These are phyloP conservation scores for Clivina fossor DNA, from an alignment of 2,888 invertebrate species.

Conservation along the genomic window DNA sequence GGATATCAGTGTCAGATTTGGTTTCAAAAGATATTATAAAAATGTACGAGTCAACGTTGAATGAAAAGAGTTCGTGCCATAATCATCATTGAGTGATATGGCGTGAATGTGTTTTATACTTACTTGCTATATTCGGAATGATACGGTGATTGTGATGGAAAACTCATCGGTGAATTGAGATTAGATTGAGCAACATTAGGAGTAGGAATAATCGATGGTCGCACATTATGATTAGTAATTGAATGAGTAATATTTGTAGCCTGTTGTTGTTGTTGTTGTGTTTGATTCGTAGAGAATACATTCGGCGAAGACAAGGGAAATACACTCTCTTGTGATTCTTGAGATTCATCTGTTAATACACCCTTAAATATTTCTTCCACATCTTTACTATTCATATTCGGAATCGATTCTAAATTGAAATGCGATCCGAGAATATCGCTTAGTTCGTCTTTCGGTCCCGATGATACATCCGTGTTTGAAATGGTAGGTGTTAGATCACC, in stretches of 20 bases:
- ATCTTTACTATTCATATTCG: slow-evolving; percentile 87
- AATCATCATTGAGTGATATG: too few relatives aligned
- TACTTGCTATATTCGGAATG: slow-evolving; percentile 82
- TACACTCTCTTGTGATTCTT: slow-evolving; percentile 76
- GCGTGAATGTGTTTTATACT: slow-evolving; percentile 45
- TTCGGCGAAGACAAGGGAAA: slow-evolving; percentile 54
- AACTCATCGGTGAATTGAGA: slow-evolving; percentile 69
- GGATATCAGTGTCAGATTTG: too few relatives aligned
- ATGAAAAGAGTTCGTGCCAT: too few relatives aligned
- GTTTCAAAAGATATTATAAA: too few relatives aligned
- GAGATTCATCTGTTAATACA: slow-evolving; percentile 80
- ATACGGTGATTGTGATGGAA: slow-evolving; percentile 75
- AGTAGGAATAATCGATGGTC: slow-evolving; percentile 55
- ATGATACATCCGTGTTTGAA: slow-evolving; percentile 52
- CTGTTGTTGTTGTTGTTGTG: slow-evolving; percentile 44
- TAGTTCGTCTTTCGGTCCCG: slow-evolving; percentile 70
- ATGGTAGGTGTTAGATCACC: slow-evolving; percentile 50
- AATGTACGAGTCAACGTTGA: too few relatives aligned
- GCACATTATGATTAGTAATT: slow-evolving; percentile 43
- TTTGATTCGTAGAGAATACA: slow-evolving; percentile 53
- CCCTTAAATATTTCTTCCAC: slow-evolving; percentile 92
- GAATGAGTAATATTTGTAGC: slow-evolving; percentile 39
- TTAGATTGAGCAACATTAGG: slow-evolving; percentile 56
- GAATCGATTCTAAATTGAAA: slow-evolving; percentile 77
- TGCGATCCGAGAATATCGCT: slow-evolving; percentile 68